Base-by-base conservation (phyloP, 2,113 vertebrate genomes). In the Lampris incognitus region DNA sequence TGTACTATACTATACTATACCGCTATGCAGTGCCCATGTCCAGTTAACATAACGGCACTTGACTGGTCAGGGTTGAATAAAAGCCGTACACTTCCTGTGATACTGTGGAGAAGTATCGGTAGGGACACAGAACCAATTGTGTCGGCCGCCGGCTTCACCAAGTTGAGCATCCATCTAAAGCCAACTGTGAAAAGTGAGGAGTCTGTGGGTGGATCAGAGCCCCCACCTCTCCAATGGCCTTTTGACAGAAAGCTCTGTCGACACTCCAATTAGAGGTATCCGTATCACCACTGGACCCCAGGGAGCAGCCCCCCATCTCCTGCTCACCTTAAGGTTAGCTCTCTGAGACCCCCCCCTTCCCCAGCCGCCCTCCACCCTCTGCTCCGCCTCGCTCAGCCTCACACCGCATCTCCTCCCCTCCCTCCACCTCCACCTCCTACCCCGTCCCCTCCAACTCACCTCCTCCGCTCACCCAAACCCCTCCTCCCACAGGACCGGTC, bases 241-340 rank as follows among this genome's bases (percentile, higher is more conserved):
- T 85, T 78, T 86, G 86, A 89, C 82, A 79, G 78, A 71, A 69
- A 37, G 70, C 75, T 9, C 54, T 63, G 69, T 75, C 55, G 49
- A 63, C 78, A 84, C 67, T 79, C 85, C 84, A 85, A 89, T 85
- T 76, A 66, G 66, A 63, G 86, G 62, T 82, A 87, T 87, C 24
- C 78, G 65, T 82, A 77, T 83, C 42, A 58, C 54, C 0, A 24
- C 10, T 0, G 67, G 83, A 84, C 81, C 84, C 78, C 6, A 9
- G 62, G 36, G 58, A 48, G 75, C 63, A 77, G 73, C 64, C 74
- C 62, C 81, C 79, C 66, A 6, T 70, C 73, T 78, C 81, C 74
- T 85, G 24, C 76, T 77, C 75, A 74, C 72, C 70, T 71, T 73
- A 3, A 76, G 59, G 46, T 69, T 69, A 36, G 64, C 62, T 79